Base-by-base conservation (phyloP, 2,113 vertebrate species). In the Coptodon bakossiorum region DNA sequence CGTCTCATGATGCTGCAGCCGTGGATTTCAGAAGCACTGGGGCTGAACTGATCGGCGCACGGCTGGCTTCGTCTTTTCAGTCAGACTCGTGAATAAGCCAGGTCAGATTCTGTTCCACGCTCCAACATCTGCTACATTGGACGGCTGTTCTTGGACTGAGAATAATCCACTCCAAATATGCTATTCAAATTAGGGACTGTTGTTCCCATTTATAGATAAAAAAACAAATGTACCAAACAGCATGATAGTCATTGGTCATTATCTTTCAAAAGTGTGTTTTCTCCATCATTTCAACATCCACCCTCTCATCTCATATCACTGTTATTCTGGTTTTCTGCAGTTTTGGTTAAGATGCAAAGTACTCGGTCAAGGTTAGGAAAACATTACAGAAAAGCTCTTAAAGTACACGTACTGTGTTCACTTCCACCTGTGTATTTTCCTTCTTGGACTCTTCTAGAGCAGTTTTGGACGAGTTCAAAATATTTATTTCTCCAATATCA, bases 61-160 rank as follows among this genome's bases (percentile, higher is more conserved):
- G 88, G 81, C 82, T 90, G 92, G 57, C 90, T 93, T 89, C 11
- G 43, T 61, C 89, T 45, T 93, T 93, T 92, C 79, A 86, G n/a
- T 50, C 87, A 53, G 36, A 19, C 59, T 50, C 7, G 19, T 79
- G 86, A 91, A 78, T 89, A 80, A 90, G 79, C 80, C 85, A 12
- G 90, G 86, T 88, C 87, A 81, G 13, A 92, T 73, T 90, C 82
- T 83, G 79, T 80, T 85, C 81, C 81, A 43, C 50, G 81, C 79
- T 53, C 73, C 45, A 56, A 86, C 92, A 89, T 92, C 93, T 87
- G 91, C 87, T 73, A 57, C 19, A 5, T 61, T 31, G 48, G 80
- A 38, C 16, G 40, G 59, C 84, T 80, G 34, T 84, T 89, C 82
- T 24, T 85, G 52, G 68, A 57, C 83, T 71, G 54, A 63, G 66